Conservation (phyloP, 1,140 invertebrate genomes). For the Sycobia sp. region DNA sequence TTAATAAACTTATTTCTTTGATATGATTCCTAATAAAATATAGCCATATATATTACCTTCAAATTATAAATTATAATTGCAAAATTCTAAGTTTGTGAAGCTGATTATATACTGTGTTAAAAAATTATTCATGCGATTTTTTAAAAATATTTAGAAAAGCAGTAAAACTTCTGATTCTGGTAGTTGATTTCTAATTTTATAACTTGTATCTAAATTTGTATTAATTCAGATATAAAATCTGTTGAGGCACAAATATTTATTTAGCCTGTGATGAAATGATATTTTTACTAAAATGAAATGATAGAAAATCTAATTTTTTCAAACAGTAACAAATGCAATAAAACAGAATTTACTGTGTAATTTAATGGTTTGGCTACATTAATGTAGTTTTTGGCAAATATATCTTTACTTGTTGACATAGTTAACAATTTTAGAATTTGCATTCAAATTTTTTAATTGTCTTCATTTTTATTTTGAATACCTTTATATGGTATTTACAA, state of each 20-base stretch:
- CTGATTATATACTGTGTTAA: too few relatives aligned
- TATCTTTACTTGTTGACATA: background rate
- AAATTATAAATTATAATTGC: slow-evolving; percentile 10
- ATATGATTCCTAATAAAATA: slow-evolving; percentile 2
- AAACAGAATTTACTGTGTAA: slow-evolving; percentile 7
- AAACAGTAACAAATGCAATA: background rate
- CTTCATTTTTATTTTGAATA: slow-evolving; percentile 2
- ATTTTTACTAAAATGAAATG: slow-evolving; percentile 10
- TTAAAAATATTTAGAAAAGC: background rate
- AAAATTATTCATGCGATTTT: too few relatives aligned
- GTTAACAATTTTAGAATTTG: slow-evolving; percentile 9
- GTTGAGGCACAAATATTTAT: slow-evolving; percentile 27
- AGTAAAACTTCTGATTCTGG: slow-evolving; percentile 1
- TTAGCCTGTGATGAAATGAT: slow-evolving; percentile 30
- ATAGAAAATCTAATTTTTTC: slow-evolving; percentile 15
- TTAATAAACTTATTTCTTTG: background rate
- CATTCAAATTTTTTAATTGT: background rate
- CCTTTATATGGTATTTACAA: background rate
- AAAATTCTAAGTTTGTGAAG: too few relatives aligned
- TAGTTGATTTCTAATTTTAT: slow-evolving; percentile 27
- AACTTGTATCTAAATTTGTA: slow-evolving; percentile 5
- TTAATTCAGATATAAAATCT: slow-evolving; percentile 13
- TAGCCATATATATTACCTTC: slow-evolving; percentile 1
- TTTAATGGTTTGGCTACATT: background rate
- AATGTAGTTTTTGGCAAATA: slow-evolving; percentile 11